Conservation (phyloP, 2,888 invertebrate species). For the Amblyteles armatorius region DNA sequence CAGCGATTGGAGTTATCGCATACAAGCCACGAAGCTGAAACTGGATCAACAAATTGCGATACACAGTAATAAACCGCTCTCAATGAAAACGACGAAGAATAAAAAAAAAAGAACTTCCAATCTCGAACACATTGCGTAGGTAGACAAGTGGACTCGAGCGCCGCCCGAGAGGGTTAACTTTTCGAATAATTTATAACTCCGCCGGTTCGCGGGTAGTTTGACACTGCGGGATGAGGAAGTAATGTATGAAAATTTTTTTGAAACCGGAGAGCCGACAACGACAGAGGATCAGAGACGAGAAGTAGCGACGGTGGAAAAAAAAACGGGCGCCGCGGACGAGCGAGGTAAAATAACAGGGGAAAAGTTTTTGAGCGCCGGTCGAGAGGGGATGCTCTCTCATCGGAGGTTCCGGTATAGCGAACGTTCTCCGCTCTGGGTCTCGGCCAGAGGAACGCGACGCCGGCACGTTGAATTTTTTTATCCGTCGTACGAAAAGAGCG, state of each 20-base stretch:
- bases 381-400: constrained; percentile 49
- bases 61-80: too few species aligned
- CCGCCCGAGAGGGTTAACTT: constrained; percentile 32
- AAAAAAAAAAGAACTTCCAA: constrained; percentile 15
- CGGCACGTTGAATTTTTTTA: constrained; percentile 57
- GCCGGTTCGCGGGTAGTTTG: not conserved
- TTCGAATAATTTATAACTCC: constrained; percentile 37
- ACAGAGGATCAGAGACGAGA: constrained; percentile 1
- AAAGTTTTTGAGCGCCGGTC: constrained; percentile 59
- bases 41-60: too few species aligned
- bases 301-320: not conserved
- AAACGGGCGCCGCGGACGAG: not conserved
- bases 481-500: constrained; percentile 40
- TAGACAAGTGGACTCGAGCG: constrained; percentile 5
- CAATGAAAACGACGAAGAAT: not conserved
- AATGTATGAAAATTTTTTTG: constrained; percentile 39
- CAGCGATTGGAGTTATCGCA: too few species aligned
- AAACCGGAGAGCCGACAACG: not conserved
- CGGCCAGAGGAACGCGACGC: constrained; percentile 40
- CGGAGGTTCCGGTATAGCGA: constrained; percentile 8
- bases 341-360: constrained; percentile 11
- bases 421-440: constrained; percentile 1
- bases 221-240: constrained; percentile 40
- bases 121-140: constrained; percentile 31
- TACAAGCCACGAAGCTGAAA: too few species aligned